Conservation (phyloP, 2,888 invertebrate genomes). For the Eupithecia subumbrata region DNA sequence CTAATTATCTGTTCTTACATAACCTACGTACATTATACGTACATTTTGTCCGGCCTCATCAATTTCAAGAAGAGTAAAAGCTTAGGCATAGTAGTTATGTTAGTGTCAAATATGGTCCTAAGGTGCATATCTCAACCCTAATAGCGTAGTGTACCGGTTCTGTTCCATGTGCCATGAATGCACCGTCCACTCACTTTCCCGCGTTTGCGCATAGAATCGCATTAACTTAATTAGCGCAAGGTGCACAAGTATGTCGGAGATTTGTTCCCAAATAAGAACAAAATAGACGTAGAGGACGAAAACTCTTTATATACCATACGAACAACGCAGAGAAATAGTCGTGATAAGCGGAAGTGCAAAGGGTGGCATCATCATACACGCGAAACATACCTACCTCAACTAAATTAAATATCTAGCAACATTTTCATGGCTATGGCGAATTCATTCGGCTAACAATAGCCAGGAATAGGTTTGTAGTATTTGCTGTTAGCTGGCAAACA, state of each 20-base stretch:
- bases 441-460: neutral
- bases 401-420: neutral
- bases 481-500: conserved; percentile 15
- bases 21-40: neutral
- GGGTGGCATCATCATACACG: neutral
- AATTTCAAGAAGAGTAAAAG: neutral
- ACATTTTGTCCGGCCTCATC: neutral
- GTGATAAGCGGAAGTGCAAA: neutral
- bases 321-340: neutral
- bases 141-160: conserved; percentile 47
- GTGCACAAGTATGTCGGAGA: conserved; percentile 42
- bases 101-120: neutral
- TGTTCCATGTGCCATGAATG: conserved; percentile 72
- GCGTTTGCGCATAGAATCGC: conserved; percentile 65
- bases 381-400: neutral
- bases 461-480: conserved; percentile 5
- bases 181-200: conserved; percentile 74
- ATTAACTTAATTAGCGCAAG: conserved; percentile 65
- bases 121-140: conserved; percentile 45
- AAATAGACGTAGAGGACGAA: neutral
- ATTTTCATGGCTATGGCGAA: conserved; percentile 1
- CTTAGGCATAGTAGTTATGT: neutral
- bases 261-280: conserved; percentile 7
- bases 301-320: neutral
- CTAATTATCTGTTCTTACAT: neutral